These are phyloP conservation scores for Eurytoma californica DNA, from an alignment of 2,888 invertebrate genomes.

Conservation along the genomic window DNA sequence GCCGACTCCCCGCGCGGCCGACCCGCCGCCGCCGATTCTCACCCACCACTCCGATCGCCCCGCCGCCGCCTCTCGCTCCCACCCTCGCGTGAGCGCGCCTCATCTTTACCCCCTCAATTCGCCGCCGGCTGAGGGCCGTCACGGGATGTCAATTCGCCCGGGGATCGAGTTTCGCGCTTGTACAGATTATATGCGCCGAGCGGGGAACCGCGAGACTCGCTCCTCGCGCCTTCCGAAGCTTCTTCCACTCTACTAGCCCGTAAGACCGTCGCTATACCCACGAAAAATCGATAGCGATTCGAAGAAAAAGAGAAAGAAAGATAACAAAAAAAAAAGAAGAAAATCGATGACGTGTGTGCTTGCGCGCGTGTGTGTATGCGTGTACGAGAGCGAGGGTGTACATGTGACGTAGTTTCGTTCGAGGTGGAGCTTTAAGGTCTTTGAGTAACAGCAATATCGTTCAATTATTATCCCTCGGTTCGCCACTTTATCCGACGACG, in stretches of 20 bases:
- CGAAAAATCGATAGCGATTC: not conserved
- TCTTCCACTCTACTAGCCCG: slow-evolving; percentile 30
- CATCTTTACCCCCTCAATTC: not conserved
- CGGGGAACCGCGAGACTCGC: not conserved
- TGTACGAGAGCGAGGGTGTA: slow-evolving; percentile 18
- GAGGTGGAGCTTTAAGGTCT: not conserved
- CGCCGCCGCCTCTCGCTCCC: not conserved
- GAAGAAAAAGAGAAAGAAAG: slow-evolving; percentile 1
- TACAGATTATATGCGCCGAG: not conserved
- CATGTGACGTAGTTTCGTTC: not conserved
- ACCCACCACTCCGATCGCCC: no score
- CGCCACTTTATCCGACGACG: slow-evolving; percentile 4
- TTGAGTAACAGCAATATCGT: slow-evolving; percentile 13
- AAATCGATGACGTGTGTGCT: slow-evolving; percentile 8
- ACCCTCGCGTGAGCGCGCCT: slow-evolving; percentile 18
- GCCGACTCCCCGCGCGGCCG: not conserved
- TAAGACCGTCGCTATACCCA: slow-evolving; percentile 23
- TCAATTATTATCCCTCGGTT: not conserved
- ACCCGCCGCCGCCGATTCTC: not conserved
- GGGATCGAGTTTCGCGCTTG: not conserved
- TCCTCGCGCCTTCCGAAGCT: slow-evolving; percentile 45
- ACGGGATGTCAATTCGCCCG: slow-evolving; percentile 41
- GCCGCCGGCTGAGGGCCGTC: slow-evolving; percentile 8
- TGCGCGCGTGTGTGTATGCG: not conserved
- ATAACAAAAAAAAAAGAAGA: not conserved